phyloP scores from a whole-genome alignment of 2,888 invertebrate genomes.

The Phymatocera aterrima region DNA sequence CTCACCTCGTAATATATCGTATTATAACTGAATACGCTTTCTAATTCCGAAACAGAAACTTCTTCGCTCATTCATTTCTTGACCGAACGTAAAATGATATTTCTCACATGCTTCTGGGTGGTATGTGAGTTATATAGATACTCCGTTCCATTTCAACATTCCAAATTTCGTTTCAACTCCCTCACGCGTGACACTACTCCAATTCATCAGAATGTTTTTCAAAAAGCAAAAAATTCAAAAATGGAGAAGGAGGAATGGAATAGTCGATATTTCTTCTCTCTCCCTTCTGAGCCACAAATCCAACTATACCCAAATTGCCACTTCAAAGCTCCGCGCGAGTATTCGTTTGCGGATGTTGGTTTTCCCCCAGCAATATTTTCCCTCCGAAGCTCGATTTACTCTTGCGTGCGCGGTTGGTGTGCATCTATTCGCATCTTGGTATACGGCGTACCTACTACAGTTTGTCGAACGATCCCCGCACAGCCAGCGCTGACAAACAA shows the following conservation, averaged over 20 bases:
- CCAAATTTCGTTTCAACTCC: neutral
- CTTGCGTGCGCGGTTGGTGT: neutral
- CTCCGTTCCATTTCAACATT: neutral
- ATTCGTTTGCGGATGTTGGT: neutral
- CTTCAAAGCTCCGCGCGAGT: neutral
- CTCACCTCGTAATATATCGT: too few species aligned
- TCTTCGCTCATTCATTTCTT: too few species aligned
- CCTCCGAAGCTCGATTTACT: constrained; percentile 10
- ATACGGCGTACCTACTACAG: neutral
- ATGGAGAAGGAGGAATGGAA: too few species aligned
- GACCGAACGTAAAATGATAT: too few species aligned
- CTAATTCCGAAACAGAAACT: too few species aligned
- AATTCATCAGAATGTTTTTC: too few species aligned
- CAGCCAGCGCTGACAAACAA: neutral
- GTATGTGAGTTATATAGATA: neutral
- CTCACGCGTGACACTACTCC: neutral
- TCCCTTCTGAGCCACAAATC: too few species aligned
- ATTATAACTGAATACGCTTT: too few species aligned
- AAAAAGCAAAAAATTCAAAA: too few species aligned
- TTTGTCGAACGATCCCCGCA: neutral
- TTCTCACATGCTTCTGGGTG: neutral
- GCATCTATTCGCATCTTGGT: constrained; percentile 9
- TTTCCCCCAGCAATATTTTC: neutral
- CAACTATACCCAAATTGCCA: neutral
- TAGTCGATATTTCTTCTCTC: too few species aligned